Conservation (phyloP, 2,888 invertebrate genomes). For the Synergus laeviventris region DNA sequence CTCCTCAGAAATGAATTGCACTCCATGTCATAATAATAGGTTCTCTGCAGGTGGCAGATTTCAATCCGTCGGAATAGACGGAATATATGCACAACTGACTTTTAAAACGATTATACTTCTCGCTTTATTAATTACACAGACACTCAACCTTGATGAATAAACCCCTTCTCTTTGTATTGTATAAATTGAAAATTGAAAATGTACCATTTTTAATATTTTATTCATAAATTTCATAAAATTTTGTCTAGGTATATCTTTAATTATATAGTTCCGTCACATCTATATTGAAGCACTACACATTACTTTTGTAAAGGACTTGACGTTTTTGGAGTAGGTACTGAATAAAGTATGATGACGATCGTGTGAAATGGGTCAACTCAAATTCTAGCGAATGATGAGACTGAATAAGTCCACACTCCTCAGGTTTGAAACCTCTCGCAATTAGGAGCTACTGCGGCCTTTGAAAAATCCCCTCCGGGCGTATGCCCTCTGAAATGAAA, state of each 20-base stretch:
- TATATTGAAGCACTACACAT: background rate
- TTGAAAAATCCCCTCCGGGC: constrained; percentile 52
- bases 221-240: background rate
- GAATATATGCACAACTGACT: constrained; percentile 5
- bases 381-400: constrained; percentile 38
- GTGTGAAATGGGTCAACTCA: constrained; percentile 38
- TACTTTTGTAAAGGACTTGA: background rate
- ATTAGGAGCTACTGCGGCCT: constrained; percentile 42
- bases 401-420: constrained; percentile 27
- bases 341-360: constrained; percentile 37
- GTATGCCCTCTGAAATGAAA: constrained; percentile 66
- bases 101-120: background rate
- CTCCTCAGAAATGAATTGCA: constrained; percentile 17
- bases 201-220: background rate
- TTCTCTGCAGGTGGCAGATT: constrained; percentile 3
- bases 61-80: background rate
- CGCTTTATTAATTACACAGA: background rate
- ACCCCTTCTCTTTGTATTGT: background rate
- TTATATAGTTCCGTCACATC: background rate
- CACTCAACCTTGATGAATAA: background rate
- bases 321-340: constrained; percentile 9
- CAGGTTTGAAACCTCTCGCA: constrained; percentile 40
- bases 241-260: background rate
- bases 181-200: too few species aligned
- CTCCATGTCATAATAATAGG: background rate